Evolutionary conservation across 2,113 vertebrate genomes (phyloP).

Genomic region (Rhynchomys soricoides): DNA sequence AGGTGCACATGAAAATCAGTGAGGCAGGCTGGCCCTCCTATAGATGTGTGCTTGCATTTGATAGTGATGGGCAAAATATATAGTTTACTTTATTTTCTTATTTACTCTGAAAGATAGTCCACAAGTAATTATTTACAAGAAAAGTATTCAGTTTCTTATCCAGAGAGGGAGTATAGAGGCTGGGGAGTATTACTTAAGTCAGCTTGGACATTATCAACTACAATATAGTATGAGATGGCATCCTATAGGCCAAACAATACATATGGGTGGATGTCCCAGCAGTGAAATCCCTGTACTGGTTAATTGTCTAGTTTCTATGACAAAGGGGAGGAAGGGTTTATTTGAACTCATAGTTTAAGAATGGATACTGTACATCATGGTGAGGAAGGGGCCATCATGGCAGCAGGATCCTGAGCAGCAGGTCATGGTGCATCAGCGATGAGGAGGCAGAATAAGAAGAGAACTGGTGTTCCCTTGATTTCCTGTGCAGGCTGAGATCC

Average conservation of each 20-base stretch:
- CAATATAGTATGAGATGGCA: not conserved
- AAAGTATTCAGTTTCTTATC: not conserved
- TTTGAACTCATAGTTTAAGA: not conserved
- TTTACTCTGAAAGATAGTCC: not conserved
- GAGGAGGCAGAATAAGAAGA: not conserved
- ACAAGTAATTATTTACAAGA: not conserved
- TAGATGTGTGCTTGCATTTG: not conserved
- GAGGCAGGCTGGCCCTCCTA: not conserved
- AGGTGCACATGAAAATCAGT: not conserved
- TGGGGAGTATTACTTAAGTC: not conserved
- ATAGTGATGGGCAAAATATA: not conserved
- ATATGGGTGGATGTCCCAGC: not conserved
- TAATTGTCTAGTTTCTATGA: not conserved
- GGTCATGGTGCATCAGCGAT: accelerated
- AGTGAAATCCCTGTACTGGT: not conserved
- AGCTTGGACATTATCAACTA: not conserved
- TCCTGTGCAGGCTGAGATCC: not conserved
- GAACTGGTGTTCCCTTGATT: too few species aligned
- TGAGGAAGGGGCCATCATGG: not conserved
- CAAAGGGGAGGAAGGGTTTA: not conserved
- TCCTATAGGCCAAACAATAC: not conserved
- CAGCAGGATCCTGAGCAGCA: not conserved
- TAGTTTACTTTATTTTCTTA: not conserved
- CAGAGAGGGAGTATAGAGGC: not conserved
- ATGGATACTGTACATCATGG: not conserved